These are phyloP conservation scores for Acleris laterana DNA, from an alignment of 2,888 invertebrate genomes.

Conservation along the genomic window DNA sequence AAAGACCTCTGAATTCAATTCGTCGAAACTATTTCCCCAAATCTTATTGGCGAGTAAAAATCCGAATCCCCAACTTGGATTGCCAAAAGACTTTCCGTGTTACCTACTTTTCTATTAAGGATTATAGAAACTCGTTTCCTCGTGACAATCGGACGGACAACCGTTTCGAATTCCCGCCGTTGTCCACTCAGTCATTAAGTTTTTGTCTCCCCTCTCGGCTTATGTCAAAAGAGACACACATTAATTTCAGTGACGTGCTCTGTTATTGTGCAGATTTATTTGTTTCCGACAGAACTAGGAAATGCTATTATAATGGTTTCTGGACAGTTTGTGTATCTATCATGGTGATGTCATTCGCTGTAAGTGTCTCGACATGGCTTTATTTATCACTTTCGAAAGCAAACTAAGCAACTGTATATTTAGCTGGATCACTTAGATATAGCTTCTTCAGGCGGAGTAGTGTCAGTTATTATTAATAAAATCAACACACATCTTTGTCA, in stretches of 20 bases:
- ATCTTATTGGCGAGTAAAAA: slow-evolving; percentile 7
- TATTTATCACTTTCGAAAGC: neutral
- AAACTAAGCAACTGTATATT: neutral
- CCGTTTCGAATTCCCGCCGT: slow-evolving; percentile 78
- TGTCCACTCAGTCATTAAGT: slow-evolving; percentile 84
- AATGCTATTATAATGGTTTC: slow-evolving; percentile 71
- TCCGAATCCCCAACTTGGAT: slow-evolving; percentile 20
- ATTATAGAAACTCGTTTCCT: slow-evolving; percentile 57
- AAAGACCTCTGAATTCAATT: no score
- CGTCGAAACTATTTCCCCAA: no score
- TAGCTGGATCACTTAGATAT: no score
- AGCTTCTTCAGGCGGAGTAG: no score
- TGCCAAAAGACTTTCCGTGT: slow-evolving; percentile 33
- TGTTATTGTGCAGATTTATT: slow-evolving; percentile 78
- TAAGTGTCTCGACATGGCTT: neutral
- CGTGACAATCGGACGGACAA: slow-evolving; percentile 72
- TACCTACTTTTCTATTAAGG: slow-evolving; percentile 56
- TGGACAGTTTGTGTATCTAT: slow-evolving; percentile 58
- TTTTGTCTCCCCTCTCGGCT: slow-evolving; percentile 75
- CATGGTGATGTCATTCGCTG: slow-evolving; percentile 44
- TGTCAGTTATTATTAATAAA: no score
- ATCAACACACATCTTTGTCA: no score
- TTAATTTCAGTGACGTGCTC: slow-evolving; percentile 72
- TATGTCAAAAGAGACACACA: slow-evolving; percentile 59
- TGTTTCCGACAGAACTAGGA: slow-evolving; percentile 72